phyloP scores from a whole-genome alignment of 2,888 invertebrate species.

The Carabus problematicus region DNA sequence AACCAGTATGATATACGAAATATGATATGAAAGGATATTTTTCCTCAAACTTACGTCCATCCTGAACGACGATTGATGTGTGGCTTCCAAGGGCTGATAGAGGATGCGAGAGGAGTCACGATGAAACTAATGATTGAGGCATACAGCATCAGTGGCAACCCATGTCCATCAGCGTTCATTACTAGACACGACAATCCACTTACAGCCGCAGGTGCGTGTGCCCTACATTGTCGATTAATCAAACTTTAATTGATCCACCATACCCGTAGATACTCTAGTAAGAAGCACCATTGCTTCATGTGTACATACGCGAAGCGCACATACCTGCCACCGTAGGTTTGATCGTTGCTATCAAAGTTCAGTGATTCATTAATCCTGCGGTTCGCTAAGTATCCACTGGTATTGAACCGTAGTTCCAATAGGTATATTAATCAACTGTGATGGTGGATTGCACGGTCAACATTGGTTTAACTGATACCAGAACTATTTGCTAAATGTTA shows the following conservation, averaged over 20 bases:
- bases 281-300: neutral
- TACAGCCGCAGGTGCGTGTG: constrained; percentile 53
- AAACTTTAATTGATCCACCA: constrained; percentile 51
- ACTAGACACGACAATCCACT: constrained; percentile 55
- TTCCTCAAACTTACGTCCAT: no score
- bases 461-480: no score
- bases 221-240: constrained; percentile 52
- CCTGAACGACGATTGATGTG: no score
- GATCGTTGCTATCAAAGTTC: no score
- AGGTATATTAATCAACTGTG: no score
- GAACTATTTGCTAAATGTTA: no score
- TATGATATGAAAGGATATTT: no score
- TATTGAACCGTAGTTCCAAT: no score
- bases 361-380: no score
- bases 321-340: neutral
- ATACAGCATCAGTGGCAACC: constrained; percentile 38
- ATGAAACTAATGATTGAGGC: neutral
- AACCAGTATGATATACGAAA: no score
- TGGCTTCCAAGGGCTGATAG: neutral
- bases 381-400: no score
- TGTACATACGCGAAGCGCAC: neutral
- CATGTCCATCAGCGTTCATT: constrained; percentile 54
- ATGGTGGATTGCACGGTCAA: no score
- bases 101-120: neutral
- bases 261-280: neutral